Base-by-base conservation (phyloP, 2,888 invertebrate species). In the Notodonta dromedarius region DNA sequence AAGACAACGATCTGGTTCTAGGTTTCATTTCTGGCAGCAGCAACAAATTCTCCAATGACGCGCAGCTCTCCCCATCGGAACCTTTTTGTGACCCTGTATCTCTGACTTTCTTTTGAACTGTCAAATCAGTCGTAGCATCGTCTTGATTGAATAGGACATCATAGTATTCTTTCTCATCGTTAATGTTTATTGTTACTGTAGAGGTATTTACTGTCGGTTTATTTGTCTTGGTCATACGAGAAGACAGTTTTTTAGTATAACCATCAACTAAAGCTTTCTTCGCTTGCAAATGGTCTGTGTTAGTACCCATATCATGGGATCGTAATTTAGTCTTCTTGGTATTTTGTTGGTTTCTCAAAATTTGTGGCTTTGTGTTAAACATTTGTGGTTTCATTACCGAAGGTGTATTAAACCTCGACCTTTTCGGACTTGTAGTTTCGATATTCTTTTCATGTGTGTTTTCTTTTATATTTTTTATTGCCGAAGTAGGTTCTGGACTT, bases 181-280 rank as follows among this genome's bases (percentile, higher is more conserved):
- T 84, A 60, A 91, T 88, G 66, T 88, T 86, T 42, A 90, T 73
- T 14, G 85, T 79, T 9, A 89, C 77, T 68, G 80, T 85, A 11
- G 91, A 89, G 48, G 76, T 72, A 46, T 75, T 67, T 44, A 69
- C 74, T 63, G 68, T 79, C 2, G 78, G 68, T 9, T 65, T 67
- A 46, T 66, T 68, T 3, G 58, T 70, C 62, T 67, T 69, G 65
- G 71, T 70, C 63, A 81, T 69, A 53, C 70, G 74, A 48, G 76
- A 70, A 4, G 72, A 69, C 24, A 85, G 56, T 59, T 78, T 80
- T 63, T 78, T 82, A 5, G 87, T 85, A 56, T 84, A 87, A 16
- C 76, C 77, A 6, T 89, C 85, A 7, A 88, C 79, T 35, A 89
- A 71, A 50, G 80, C 80, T 63, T 83, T 88, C 70, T 89, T 89